phyloP scores from a whole-genome alignment of 2,113 vertebrate genomes.

The Scolopax mira region DNA sequence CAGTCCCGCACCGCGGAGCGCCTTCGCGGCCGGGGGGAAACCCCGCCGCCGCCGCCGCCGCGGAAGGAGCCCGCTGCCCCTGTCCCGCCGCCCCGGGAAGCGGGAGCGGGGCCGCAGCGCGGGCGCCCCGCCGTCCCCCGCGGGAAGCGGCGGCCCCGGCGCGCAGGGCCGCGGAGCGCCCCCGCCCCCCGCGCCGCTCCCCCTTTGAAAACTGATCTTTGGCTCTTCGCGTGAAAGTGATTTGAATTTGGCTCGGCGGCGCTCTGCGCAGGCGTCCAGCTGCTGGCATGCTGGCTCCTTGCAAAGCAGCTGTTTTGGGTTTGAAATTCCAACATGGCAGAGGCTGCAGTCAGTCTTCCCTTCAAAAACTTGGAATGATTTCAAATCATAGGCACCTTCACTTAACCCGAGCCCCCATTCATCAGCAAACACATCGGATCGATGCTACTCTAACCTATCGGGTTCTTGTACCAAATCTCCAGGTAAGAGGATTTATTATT shows the following conservation, averaged over 20 bases:
- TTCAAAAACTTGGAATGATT: slow-evolving; percentile 97
- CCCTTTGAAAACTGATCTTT: slow-evolving; percentile 77
- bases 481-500: slow-evolving; percentile 83
- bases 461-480: slow-evolving; percentile 81
- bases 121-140: neutral
- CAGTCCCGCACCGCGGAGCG: neutral
- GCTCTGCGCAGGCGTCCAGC: slow-evolving; percentile 89
- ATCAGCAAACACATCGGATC: slow-evolving; percentile 84
- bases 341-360: slow-evolving; percentile 94
- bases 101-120: neutral
- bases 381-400: slow-evolving; percentile 88
- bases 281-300: slow-evolving; percentile 86
- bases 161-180: slow-evolving; percentile 6
- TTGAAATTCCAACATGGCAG: slow-evolving; percentile 99
- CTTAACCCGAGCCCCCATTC: slow-evolving; percentile 84
- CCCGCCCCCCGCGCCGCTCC: slow-evolving; percentile 52
- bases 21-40: neutral
- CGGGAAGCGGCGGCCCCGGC: neutral
- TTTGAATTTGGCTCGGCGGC: slow-evolving; percentile 94
- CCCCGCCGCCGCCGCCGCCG: neutral
- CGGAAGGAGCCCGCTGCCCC: neutral
- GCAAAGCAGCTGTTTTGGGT: slow-evolving; percentile 97
- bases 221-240: slow-evolving; percentile 79
- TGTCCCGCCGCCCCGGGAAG: neutral
- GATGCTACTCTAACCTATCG: slow-evolving; percentile 85